Evolutionary conservation across 2,888 invertebrate species (phyloP), one percentile per base, ranked within the genome.

Genomic region (Rotaria socialis): DNA sequence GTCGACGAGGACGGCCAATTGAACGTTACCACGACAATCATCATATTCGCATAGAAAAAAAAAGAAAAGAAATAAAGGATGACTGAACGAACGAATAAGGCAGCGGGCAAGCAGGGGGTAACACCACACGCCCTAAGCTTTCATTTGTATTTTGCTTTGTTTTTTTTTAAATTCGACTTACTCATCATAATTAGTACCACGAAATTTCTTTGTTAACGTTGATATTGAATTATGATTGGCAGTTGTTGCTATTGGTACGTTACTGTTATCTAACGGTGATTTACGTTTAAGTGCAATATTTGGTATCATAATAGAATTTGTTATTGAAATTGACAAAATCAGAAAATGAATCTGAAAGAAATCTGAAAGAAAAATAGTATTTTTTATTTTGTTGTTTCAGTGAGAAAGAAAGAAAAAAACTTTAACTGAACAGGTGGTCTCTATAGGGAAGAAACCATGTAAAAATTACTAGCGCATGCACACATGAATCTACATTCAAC

Each of bases 11-110:
- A 67, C 67, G 67, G 16, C 67, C 67, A 67, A 67, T 67, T 67
- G 67, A 67, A 67, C 67, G 67, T 67, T 67, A 67, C 67, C 67
- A 67, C 67, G 67, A 67, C 67, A 67, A 67, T 67, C 67, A 67
- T 67, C 67, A 67, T 67, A 67, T 67, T 67, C 67, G 67, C 35
- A 67, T 67, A 67, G 67, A 35, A 67, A 67, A 67, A 67, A 67
- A 67, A 67, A 67, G n/a, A 67, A 16, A 27, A 67, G 67, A 67
- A 67, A 67, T 67, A 7, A 35, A 67, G 27, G 67, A 67, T 67
- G 67, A 35, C 67, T 67, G 67, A 67, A 67, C 67, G 35, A 67
- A 67, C 67, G 67, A 67, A 67, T 67, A 67, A 67, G 67, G 67
- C 67, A 67, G 67, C 67, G 67, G 67, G 67, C 67, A 67, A 67